Conservation (phyloP, 2,797 vertebrate genomes). For the Hemitrygon akajei region DNA sequence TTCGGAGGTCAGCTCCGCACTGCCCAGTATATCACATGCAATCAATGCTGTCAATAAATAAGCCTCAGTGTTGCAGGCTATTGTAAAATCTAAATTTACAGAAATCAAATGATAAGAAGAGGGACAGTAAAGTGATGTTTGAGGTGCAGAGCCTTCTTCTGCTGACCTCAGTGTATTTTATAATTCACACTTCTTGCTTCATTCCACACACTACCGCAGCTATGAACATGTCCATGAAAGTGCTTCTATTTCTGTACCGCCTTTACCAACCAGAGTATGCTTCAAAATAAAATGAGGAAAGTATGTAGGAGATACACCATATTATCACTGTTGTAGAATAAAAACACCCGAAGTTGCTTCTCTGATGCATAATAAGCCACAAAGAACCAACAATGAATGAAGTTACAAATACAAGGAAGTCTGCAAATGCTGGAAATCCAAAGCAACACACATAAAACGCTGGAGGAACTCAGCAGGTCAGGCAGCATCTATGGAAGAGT, state of each 20-base stretch:
- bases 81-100: conserved; percentile 33
- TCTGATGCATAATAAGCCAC: not conserved
- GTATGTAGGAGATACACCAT: not conserved
- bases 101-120: not conserved
- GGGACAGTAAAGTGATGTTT: not conserved
- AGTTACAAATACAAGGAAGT: not conserved
- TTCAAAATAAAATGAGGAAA: not conserved
- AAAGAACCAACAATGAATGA: not conserved
- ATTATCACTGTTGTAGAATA: not conserved
- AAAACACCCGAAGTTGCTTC: not conserved
- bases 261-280: not conserved
- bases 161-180: too few relatives aligned
- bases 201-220: not conserved
- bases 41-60: conserved; percentile 66
- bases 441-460: too few relatives aligned
- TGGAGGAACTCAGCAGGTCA: too few relatives aligned
- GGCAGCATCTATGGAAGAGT: too few relatives aligned
- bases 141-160: not conserved
- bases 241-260: not conserved
- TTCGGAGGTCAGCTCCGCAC: conserved; percentile 52
- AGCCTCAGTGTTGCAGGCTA: conserved; percentile 52
- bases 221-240: not conserved
- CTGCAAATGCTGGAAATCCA: too few relatives aligned
- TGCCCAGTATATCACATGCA: conserved; percentile 68
- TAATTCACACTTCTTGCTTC: not conserved